Conservation (phyloP, 2,888 invertebrate genomes). For the Cynaeus angustus region DNA sequence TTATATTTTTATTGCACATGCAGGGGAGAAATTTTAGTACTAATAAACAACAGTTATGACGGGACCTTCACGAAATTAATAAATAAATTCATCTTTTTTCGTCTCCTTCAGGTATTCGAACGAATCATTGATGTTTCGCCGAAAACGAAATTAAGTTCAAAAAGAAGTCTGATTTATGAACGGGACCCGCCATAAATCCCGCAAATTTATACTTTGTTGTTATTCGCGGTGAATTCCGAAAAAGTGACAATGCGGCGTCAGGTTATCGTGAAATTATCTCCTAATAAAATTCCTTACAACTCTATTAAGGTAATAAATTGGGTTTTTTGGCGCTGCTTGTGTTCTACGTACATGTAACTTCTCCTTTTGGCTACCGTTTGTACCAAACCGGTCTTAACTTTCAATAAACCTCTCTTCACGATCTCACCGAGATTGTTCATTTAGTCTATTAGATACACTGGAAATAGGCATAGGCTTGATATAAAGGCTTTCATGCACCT, state of each 20-base stretch:
- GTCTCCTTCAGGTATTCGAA: conserved; percentile 19
- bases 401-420: conserved; percentile 45
- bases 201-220: conserved; percentile 41
- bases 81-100: conserved; percentile 1
- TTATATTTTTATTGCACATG: conserved; percentile 34
- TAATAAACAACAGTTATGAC: conserved; percentile 38
- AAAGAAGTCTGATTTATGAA: conserved; percentile 38
- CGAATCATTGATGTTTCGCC: conserved; percentile 25
- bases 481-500: conserved; percentile 50
- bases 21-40: conserved; percentile 36
- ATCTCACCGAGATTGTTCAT: conserved; percentile 37
- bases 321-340: conserved; percentile 38
- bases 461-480: conserved; percentile 44
- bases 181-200: conserved; percentile 39
- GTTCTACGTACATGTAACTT: conserved; percentile 37
- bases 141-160: conserved; percentile 41
- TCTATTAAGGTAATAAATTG: conserved; percentile 47
- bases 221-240: conserved; percentile 24
- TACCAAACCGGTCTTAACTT: conserved; percentile 47
- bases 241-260: conserved; percentile 33
- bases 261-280: conserved; percentile 44
- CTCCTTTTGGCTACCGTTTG: conserved; percentile 44
- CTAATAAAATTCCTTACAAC: conserved; percentile 47
- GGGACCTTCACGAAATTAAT: neutral
- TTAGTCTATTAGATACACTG: conserved; percentile 40